Evolutionary conservation across 1,140 invertebrate genomes (phyloP), one percentile per base, ranked within the genome.

Genomic region (Tetramorium parvispinum): DNA sequence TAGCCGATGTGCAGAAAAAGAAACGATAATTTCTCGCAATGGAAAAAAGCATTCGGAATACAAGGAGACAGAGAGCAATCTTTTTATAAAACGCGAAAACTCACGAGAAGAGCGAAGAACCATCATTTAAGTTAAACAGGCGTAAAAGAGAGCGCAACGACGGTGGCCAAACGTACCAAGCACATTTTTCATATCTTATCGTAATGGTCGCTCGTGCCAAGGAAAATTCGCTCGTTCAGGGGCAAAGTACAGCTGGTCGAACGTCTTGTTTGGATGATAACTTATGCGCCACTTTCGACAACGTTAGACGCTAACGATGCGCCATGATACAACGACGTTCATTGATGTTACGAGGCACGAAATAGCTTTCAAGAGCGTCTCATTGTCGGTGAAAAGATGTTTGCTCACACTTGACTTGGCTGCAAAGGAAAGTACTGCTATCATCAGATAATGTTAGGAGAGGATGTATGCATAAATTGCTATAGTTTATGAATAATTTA

Each of bases 111-210:
- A 53, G 8, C 10, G n/a, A 32, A 32, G 27, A 18, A n/a, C 11
- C 21, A 81, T 55, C 18, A 70, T 70, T 81, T 81, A 55, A 71
- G 49, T 21, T 71, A 71, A 71, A 55, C 49, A 55, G 32, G 49
- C 32, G 21, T 70, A 70, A 81, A 68, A 68, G 7, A 79, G n/a
- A 51, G 46, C 57, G 61, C 57, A 83, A 88, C 77, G 87, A 87
- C 79, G 49, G 59, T 40, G 32, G 83, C 53, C 70, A 83, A 88
- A 87, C 61, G 81, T 85, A 68, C 51, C 85, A 78, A 71, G 75
- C 73, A 71, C 75, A 89, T 92, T 92, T 91, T 88, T 91, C 87
- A 85, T 85, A 90, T 89, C 85, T 92, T 92, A 91, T 92, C 91
- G 81, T 88, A 88, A 91, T 86, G 78, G 85, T 66, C 79, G 88